phyloP scores from a whole-genome alignment of 2,888 invertebrate species.

The Pardosa pseudoannulata region DNA sequence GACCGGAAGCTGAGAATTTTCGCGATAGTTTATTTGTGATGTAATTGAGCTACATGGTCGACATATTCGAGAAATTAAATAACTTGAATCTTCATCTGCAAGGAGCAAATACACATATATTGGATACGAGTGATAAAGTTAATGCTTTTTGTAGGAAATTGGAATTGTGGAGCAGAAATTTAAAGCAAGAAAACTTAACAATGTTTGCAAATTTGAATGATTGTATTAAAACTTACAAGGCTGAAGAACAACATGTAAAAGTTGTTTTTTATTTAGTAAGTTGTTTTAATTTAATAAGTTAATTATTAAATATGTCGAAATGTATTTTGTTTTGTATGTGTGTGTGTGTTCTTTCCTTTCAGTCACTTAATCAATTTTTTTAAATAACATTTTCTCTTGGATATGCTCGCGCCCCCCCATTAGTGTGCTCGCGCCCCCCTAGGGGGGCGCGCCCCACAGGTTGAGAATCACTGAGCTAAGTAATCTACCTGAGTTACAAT shows the following conservation, averaged over 20 bases:
- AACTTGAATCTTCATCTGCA: constrained; percentile 48
- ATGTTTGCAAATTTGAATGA: constrained; percentile 39
- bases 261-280: too few relatives aligned
- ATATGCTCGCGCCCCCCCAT: too few relatives aligned
- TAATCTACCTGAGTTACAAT: too few relatives aligned
- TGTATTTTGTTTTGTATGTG: too few relatives aligned
- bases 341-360: too few relatives aligned
- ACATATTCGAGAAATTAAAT: constrained; percentile 57
- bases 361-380: too few relatives aligned
- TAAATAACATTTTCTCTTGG: too few relatives aligned
- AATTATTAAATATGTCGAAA: too few relatives aligned
- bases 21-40: constrained; percentile 55
- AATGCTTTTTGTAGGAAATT: constrained; percentile 51
- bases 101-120: constrained; percentile 46
- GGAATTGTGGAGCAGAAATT: constrained; percentile 57
- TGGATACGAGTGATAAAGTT: constrained; percentile 51
- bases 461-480: too few relatives aligned
- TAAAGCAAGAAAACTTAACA: constrained; percentile 44
- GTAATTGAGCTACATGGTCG: constrained; percentile 53
- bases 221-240: constrained; percentile 16
- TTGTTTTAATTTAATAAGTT: too few relatives aligned
- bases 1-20: constrained; percentile 53
- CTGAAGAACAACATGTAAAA: constrained; percentile 11
- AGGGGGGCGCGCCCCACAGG: too few relatives aligned
- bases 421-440: too few relatives aligned